phyloP scores from a whole-genome alignment of 2,113 vertebrate genomes.

The Pionites leucogaster region DNA sequence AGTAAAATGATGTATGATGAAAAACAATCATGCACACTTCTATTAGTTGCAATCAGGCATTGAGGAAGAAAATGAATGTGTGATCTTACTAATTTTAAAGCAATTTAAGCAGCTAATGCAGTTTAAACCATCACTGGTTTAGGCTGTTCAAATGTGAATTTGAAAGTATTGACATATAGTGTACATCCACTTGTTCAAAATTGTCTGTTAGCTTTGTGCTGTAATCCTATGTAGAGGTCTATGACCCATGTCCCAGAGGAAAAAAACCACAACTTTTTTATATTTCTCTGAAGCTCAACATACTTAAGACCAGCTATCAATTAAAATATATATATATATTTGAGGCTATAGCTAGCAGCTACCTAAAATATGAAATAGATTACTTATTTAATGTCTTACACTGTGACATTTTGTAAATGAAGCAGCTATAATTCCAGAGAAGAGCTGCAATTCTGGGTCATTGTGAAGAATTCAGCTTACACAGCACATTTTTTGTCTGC shows the following conservation, averaged over 20 bases:
- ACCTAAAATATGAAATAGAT: not conserved
- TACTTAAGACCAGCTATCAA: not conserved
- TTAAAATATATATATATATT: not conserved
- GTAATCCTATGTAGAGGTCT: not conserved
- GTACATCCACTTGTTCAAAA: not conserved
- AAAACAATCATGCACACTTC: not conserved
- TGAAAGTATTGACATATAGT: not conserved
- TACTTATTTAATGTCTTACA: not conserved
- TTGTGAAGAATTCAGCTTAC: not conserved
- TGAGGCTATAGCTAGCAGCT: not conserved
- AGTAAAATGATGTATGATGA: not conserved
- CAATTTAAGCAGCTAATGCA: not conserved
- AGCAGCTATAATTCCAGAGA: not conserved
- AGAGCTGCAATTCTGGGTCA: not conserved
- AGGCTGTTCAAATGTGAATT: not conserved
- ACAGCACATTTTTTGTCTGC: not conserved
- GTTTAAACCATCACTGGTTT: not conserved
- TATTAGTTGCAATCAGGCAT: not conserved
- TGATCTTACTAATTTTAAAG: not conserved
- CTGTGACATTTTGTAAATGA: not conserved
- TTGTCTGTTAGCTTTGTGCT: not conserved
- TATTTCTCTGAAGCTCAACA: not conserved
- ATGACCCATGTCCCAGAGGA: not conserved
- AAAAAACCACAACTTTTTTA: fast-evolving
- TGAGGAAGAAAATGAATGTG: not conserved